Evolutionary conservation across 1,140 invertebrate genomes (phyloP), one percentile per base, ranked within the genome.

Genomic region (Zaprionus ornatus): DNA sequence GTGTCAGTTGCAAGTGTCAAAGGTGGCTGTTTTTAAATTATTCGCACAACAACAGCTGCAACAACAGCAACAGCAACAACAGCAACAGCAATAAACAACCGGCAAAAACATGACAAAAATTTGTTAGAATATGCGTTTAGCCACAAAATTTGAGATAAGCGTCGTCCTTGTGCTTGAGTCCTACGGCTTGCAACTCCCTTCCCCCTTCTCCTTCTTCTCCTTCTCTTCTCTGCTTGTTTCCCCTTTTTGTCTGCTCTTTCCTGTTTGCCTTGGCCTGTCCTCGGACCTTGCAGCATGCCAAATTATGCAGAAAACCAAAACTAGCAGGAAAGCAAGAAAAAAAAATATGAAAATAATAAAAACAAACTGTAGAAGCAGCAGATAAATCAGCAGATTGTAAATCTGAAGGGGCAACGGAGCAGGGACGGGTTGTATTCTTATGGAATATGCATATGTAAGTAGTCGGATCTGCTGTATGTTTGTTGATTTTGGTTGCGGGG

Each of bases 1-100:
- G 84, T 88, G 84, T 88, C 84, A 88, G 78, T 88, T 85, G 84
- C 84, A 88, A 88, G 84, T 88, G 85, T 88, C 85, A 88, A 88
- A 88, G 84, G 85, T 88, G 85, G 85, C 79, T 90, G 75, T 90
- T 90, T 80, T 88, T 85, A 88, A 88, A 88, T 88, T 88, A 88
- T 90, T 74, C 84, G 61, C 74, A 75, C 65, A 79, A 72, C 73
- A 85, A 59, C 83, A 71, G 42, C 77, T 72, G 56, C 23, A 73
- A 61, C 32, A 67, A 65, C 23, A 73, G 48, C 29, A 12, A 54
- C 50, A 57, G 55, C 45, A 67, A 65, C 29, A 12, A 54, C 50
- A 57, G 55, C 45, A 67, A 65, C 25, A 74, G 56, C 32, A 13
- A 54, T 59, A 57, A 37, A 29, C 45, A 64, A 62, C 23, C 12